Evolutionary conservation across 2,113 vertebrate genomes (phyloP).

Genomic region (Corvus hawaiiensis): DNA sequence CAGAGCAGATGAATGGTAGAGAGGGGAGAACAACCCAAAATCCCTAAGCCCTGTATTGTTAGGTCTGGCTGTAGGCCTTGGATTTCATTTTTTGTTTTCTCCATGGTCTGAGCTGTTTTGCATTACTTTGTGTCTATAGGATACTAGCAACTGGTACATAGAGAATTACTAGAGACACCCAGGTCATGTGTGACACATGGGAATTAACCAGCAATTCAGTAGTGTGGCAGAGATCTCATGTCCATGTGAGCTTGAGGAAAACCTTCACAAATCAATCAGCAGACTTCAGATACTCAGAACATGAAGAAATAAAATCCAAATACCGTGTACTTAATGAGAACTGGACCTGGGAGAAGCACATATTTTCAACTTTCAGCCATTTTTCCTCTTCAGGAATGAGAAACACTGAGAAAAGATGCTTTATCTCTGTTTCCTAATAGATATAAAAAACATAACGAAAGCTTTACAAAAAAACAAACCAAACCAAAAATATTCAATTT

Average conservation of each 20-base stretch:
- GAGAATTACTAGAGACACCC: not conserved
- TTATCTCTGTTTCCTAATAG: not conserved
- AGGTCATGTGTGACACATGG: not conserved
- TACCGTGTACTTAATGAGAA: not conserved
- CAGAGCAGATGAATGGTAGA: not conserved
- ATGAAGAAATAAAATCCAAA: not conserved
- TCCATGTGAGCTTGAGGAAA: not conserved
- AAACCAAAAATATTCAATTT: not conserved
- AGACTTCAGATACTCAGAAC: not conserved
- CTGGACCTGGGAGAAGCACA: not conserved
- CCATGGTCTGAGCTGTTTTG: not conserved
- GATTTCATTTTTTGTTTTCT: not conserved
- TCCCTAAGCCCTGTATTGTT: not conserved
- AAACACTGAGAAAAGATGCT: not conserved
- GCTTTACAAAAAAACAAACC: accelerated
- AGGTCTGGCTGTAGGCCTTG: not conserved
- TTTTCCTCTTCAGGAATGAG: not conserved
- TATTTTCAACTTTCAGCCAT: not conserved
- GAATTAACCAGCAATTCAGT: not conserved
- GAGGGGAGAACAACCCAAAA: not conserved
- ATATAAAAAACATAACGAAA: not conserved
- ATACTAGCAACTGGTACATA: not conserved
- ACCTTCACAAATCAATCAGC: not conserved
- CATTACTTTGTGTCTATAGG: not conserved
- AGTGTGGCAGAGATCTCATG: not conserved